Base-by-base conservation (phyloP, 2,113 vertebrate species). In the Platichthys stellatus region DNA sequence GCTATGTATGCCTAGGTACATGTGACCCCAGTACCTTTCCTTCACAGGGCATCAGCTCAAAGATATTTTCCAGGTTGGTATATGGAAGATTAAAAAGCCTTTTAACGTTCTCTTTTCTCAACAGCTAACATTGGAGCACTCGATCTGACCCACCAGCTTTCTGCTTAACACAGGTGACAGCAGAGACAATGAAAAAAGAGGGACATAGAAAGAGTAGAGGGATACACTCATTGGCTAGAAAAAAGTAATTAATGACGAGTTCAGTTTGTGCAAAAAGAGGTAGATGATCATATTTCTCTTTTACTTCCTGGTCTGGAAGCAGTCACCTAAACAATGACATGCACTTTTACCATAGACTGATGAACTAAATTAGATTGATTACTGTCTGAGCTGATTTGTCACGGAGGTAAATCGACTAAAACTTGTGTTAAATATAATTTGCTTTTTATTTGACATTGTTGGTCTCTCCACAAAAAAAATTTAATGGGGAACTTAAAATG, bases 271-370 rank as follows among this genome's bases (percentile, higher is more conserved):
- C 63, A 64, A 75, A 81, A 85, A 82, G 56, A 47, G 75, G 60
- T 78, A 85, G 80, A 80, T 72, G 47, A 82, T 86, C 83, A 89
- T 89, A 84, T 87, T 88, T 91, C 81, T 84, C 74, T 85, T 90
- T 90, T 88, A 90, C 75, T 51, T 69, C 47, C 23, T 66, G 63
- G 38, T 66, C 85, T 76, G 49, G 75, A 72, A 85, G 86, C 81
- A 83, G 78, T 77, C 81, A 75, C 51, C 76, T 82, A 86, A 89
- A 90, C 78, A 75, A 90, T 84, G 85, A 90, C 77, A 90, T 86
- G 82, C 47, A 75, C 83, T 72, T 40, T 38, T 15, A 72, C 76
- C 73, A 63, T 70, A 49, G 63, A 70, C 73, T 71, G 58, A 69
- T 71, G 53, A 67, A 82, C 80, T 78, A 57, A 53, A 61, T 63